A percentile compares a stretch with the other conserved stretches of the same genome.
phyloP scores from a whole-genome alignment of 1,140 invertebrate species.

The Drosophila serrata region DNA sequence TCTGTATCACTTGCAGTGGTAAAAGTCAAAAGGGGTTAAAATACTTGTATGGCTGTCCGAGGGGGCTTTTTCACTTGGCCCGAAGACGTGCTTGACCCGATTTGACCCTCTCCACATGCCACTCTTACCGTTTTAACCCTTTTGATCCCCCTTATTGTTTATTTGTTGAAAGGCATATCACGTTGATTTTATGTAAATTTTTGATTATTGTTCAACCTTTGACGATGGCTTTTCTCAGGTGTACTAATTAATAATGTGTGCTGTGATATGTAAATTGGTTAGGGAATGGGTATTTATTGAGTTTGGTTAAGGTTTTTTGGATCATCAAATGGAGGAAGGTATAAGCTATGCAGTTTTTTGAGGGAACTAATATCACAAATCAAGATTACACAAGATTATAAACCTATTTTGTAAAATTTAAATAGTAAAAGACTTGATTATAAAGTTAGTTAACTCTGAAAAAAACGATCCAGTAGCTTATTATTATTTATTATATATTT shows the following conservation, averaged over 20 bases:
- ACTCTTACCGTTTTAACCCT: constrained; percentile 8
- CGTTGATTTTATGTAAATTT: constrained; percentile 26
- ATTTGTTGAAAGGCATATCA: constrained; percentile 11
- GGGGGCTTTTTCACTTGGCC: constrained; percentile 10
- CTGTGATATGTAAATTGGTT: constrained; percentile 15
- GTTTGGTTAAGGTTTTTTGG: constrained; percentile 1
- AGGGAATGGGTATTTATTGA: constrained; percentile 2
- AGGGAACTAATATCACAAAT: constrained; percentile 14
- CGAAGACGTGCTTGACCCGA: constrained; percentile 24
- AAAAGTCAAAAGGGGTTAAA: constrained; percentile 22
- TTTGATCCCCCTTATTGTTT: constrained; percentile 6
- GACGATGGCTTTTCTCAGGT: background rate
- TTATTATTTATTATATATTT: too few relatives aligned
- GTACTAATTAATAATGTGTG: constrained; percentile 33
- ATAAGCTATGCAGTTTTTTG: background rate
- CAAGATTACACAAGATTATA: constrained; percentile 8
- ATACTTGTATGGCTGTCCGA: constrained; percentile 16
- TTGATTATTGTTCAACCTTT: background rate
- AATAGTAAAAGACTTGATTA: too few relatives aligned
- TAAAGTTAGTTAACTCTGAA: background rate
- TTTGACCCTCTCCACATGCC: constrained; percentile 34
- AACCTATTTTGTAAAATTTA: too few relatives aligned
- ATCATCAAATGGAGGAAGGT: background rate
- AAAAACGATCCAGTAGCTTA: background rate
- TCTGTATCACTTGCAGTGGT: constrained; percentile 20